phyloP scores from a whole-genome alignment of 2,113 vertebrate genomes.

The Argyrosomus japonicus region DNA sequence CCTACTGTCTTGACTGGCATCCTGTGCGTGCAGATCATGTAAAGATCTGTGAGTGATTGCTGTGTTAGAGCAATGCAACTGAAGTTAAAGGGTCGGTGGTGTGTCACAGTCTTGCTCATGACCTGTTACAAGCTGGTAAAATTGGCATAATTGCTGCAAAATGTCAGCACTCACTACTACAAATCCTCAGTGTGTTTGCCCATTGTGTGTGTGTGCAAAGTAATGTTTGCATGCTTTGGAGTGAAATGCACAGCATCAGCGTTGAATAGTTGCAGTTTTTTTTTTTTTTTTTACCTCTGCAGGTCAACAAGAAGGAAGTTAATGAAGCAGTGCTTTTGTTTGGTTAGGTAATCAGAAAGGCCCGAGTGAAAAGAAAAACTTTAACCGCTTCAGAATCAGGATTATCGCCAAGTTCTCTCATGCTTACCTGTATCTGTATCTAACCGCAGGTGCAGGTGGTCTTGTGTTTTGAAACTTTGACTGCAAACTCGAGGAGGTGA shows the following conservation, averaged over 20 bases:
- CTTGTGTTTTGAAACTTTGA: neutral
- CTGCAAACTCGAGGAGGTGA: neutral
- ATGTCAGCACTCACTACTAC: neutral
- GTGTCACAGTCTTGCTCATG: neutral
- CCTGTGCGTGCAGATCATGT: neutral
- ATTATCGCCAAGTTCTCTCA: too few relatives aligned
- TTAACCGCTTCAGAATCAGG: too few relatives aligned
- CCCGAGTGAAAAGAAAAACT: neutral
- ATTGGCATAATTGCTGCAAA: conserved; percentile 1
- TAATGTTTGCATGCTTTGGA: neutral
- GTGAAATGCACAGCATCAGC: neutral
- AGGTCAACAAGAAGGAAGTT: neutral
- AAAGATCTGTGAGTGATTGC: too few relatives aligned
- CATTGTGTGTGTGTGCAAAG: neutral
- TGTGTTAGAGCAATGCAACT: neutral
- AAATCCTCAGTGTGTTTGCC: neutral
- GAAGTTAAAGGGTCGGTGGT: neutral
- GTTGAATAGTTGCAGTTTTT: neutral
- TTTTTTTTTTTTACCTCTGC: neutral
- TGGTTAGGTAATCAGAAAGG: neutral
- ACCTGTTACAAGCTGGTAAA: neutral
- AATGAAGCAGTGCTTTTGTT: neutral
- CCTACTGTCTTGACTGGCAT: neutral
- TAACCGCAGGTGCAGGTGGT: neutral
- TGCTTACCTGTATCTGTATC: neutral